phyloP scores from a whole-genome alignment of 2,888 invertebrate species.

The Agrotis exclamationis region DNA sequence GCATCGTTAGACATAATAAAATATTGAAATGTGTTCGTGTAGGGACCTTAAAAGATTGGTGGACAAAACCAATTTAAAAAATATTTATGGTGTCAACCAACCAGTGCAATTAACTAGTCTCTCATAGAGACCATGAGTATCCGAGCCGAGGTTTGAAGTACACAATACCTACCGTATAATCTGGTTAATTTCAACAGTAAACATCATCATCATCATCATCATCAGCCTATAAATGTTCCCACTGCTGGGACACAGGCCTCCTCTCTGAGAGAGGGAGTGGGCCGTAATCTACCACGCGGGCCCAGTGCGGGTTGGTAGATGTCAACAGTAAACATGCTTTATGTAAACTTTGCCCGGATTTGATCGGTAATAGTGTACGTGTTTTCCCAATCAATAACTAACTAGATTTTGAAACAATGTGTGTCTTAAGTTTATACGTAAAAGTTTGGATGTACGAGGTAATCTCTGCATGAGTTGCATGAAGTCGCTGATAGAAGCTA shows the following conservation, averaged over 20 bases:
- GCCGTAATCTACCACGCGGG: too few relatives aligned
- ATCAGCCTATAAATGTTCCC: too few relatives aligned
- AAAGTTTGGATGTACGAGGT: neutral
- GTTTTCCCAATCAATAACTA: neutral
- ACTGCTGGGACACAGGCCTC: too few relatives aligned
- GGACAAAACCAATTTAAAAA: neutral
- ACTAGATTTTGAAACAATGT: neutral
- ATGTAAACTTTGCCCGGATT: neutral
- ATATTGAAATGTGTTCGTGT: neutral
- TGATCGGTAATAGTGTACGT: neutral
- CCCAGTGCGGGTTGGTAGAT: too few relatives aligned
- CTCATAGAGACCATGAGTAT: neutral
- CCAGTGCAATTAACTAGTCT: neutral
- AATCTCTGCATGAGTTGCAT: neutral
- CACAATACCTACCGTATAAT: neutral
- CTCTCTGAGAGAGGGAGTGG: too few relatives aligned
- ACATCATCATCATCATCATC: too few relatives aligned
- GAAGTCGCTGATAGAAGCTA: neutral
- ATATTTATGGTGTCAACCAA: too few relatives aligned
- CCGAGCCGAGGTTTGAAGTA: neutral
- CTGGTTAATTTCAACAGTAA: neutral
- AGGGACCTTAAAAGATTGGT: neutral
- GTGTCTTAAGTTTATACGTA: neutral
- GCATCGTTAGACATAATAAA: too few relatives aligned
- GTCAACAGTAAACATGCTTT: neutral